Evolutionary conservation across 2,113 vertebrate genomes (phyloP).

Genomic region (Cephalopterus ornatus): DNA sequence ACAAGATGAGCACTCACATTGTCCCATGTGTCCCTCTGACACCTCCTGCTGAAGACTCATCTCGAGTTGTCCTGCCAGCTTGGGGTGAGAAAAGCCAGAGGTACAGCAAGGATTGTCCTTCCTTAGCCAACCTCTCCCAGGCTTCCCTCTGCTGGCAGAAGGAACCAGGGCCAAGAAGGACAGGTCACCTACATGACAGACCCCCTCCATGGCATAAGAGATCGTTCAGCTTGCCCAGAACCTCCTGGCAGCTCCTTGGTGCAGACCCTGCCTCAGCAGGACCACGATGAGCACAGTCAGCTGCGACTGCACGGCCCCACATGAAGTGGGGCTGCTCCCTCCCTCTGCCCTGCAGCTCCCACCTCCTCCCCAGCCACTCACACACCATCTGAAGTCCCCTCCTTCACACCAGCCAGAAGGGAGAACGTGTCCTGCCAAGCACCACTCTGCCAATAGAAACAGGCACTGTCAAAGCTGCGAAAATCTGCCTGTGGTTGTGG

Average conservation of each 20-base stretch:
- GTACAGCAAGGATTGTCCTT: background rate
- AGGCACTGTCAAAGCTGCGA: background rate
- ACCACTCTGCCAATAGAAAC: background rate
- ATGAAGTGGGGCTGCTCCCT: background rate
- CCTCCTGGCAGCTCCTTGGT: background rate
- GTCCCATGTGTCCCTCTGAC: background rate
- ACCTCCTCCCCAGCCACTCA: background rate
- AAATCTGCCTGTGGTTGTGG: background rate
- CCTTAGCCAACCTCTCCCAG: background rate
- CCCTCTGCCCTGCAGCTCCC: background rate
- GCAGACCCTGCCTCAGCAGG: background rate
- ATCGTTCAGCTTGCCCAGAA: background rate
- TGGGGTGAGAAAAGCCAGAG: background rate
- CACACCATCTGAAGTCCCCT: background rate
- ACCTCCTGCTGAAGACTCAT: background rate
- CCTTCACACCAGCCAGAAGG: background rate
- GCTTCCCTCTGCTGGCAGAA: background rate
- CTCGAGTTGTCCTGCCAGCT: background rate
- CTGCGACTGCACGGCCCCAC: background rate
- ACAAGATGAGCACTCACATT: background rate
- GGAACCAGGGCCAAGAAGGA: background rate
- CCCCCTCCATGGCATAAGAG: background rate
- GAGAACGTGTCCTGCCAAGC: background rate
- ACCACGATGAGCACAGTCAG: background rate
- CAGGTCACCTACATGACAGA: background rate